These are phyloP conservation scores for Stenotaenia linearis DNA, from an alignment of 2,888 invertebrate species.

Conservation along the genomic window DNA sequence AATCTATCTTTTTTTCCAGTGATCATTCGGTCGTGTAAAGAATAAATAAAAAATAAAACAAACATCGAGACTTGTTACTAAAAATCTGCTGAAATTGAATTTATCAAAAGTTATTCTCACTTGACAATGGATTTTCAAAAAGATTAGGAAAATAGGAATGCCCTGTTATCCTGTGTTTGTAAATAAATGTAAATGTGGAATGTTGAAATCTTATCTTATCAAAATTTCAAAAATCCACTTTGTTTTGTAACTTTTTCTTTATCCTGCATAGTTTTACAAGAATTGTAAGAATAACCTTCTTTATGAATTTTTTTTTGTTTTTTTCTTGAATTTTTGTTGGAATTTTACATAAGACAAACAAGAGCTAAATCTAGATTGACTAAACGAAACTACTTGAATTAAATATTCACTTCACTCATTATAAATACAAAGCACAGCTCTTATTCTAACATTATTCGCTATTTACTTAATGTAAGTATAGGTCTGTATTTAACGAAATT, in stretches of 20 bases:
- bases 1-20: too few species aligned
- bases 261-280: not conserved
- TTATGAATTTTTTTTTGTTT: not conserved
- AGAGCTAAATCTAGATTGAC: not conserved
- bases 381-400: not conserved
- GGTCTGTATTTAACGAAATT: not conserved
- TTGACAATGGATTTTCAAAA: not conserved
- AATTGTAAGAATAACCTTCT: not conserved
- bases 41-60: not conserved
- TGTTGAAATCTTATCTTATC: not conserved
- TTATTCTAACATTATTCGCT: not conserved
- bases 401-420: not conserved
- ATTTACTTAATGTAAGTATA: not conserved
- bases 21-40: not conserved
- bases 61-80: not conserved
- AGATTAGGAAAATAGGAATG: not conserved
- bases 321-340: not conserved
- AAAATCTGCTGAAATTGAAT: not conserved
- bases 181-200: not conserved
- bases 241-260: not conserved
- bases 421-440: constrained; percentile 10
- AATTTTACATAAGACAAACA: not conserved
- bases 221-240: not conserved
- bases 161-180: not conserved
- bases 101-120: not conserved